Evolutionary conservation across 2,113 vertebrate genomes (phyloP), one percentile per base, ranked within the genome.

Genomic region (Pantherophis guttatus): DNA sequence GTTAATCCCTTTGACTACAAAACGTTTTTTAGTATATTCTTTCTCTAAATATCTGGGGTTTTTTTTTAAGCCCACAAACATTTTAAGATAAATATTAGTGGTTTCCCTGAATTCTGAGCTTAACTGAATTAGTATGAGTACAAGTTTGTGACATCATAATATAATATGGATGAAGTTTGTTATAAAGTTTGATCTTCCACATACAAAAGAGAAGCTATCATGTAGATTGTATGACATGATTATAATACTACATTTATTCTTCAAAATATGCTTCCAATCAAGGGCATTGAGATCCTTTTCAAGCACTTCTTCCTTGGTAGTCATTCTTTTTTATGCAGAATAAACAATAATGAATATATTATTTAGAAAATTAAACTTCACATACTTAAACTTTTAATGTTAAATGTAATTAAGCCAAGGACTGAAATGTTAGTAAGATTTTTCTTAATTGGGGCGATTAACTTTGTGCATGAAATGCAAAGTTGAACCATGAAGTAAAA

Each of bases 211-310:
- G n/a, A n/a, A 92, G 48, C 48, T 88, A 59, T 50, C n/a, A 23
- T 54, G 86, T 88, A 55, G 8, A 12, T 24, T 75, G 5, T 55
- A 3, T 81, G 15, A 33, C 29, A 17, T 88, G 29, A 19, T 90
- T 17, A 33, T 85, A 23, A 29, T 58, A 24, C 29, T 33, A 88
- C 52, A 85, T 17, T 88, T 70, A 54, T 24, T 85, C 29, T 93
- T 93, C 92, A 86, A 26, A 89, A 59, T 7, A 59, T 85, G 6
- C 23, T 54, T 55, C 8, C 24, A 55, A 23, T 13, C 21, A 57
- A 65, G 91, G 44, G 54, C 85, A 55, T 33, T 8, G 90, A 85
- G 5, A n/a, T 95, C 7, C 87, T 92, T 92, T 86, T 91, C 55
- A 93, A 33, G 9, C 15, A 8, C 94, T 93, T 93, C 17, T 89